These are phyloP conservation scores for Gymnothorax reevesii DNA, from an alignment of 2,797 vertebrate genomes.

Conservation along the genomic window DNA sequence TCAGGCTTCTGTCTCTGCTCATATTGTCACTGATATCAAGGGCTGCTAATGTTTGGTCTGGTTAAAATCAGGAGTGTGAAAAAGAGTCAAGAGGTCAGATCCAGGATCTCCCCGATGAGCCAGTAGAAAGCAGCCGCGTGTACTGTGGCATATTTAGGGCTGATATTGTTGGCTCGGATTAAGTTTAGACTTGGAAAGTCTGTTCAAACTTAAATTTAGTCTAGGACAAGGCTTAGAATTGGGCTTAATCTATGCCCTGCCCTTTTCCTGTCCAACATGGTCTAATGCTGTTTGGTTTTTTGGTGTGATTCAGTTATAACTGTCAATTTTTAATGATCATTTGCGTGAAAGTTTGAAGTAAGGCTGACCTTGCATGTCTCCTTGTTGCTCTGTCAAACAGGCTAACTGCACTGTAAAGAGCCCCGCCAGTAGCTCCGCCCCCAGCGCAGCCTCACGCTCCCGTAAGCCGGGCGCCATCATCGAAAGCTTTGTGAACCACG, in stretches of 20 bases:
- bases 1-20: not conserved
- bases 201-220: too few relatives aligned
- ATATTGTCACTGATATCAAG: not conserved
- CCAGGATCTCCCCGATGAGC: not conserved
- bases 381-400: conserved; percentile 59
- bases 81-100: not conserved
- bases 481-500: conserved; percentile 98
- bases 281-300: not conserved
- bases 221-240: too few relatives aligned
- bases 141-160: not conserved
- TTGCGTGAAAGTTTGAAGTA: not conserved
- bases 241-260: too few relatives aligned
- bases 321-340: not conserved
- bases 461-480: conserved; percentile 96
- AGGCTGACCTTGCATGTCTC: not conserved
- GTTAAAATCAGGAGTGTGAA: not conserved
- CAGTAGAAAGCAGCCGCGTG: not conserved
- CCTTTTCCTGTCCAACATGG: too few relatives aligned
- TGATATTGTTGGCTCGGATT: too few relatives aligned
- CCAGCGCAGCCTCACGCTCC: conserved; percentile 74
- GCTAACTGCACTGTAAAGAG: conserved; percentile 78
- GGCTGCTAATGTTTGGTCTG: not conserved
- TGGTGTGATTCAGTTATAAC: not conserved
- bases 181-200: too few relatives aligned
- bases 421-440: conserved; percentile 57